phyloP scores from a whole-genome alignment of 35 echinoderm and acorn worm genomes.

The Lytechinus variegatus region DNA sequence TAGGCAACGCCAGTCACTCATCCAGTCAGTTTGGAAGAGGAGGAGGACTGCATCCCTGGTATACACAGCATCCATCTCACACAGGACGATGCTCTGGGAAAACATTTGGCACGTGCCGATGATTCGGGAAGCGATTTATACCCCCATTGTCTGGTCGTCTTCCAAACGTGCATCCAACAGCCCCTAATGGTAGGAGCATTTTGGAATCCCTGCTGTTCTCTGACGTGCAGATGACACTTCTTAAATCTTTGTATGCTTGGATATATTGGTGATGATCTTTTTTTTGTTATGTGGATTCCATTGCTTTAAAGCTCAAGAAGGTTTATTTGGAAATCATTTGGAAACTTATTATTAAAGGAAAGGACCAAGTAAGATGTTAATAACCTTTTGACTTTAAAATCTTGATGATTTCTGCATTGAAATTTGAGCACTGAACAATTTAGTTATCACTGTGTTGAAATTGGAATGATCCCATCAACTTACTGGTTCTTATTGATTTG shows the following conservation, averaged over 20 bases:
- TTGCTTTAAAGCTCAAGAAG: background rate
- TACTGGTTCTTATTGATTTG: background rate
- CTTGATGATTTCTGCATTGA: too few relatives aligned
- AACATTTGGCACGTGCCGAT: background rate
- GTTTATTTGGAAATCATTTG: background rate
- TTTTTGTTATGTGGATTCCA: background rate
- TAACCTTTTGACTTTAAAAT: background rate
- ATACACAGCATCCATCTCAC: background rate
- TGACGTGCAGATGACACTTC: background rate
- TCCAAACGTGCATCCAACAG: background rate
- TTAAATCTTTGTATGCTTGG: background rate
- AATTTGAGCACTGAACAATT: too few relatives aligned
- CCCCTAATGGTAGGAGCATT: background rate
- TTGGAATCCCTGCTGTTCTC: background rate
- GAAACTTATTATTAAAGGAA: background rate
- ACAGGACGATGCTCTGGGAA: background rate
- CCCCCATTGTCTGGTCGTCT: slow-evolving; percentile 19
- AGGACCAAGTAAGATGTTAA: background rate
- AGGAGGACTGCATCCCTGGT: background rate
- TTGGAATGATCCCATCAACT: background rate
- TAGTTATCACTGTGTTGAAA: background rate
- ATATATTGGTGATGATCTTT: background rate
- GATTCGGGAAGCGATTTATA: background rate
- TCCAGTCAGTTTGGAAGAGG: background rate
- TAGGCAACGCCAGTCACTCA: background rate